These are phyloP conservation scores for Emesis russula DNA, from an alignment of 2,888 invertebrate species.

Conservation along the genomic window DNA sequence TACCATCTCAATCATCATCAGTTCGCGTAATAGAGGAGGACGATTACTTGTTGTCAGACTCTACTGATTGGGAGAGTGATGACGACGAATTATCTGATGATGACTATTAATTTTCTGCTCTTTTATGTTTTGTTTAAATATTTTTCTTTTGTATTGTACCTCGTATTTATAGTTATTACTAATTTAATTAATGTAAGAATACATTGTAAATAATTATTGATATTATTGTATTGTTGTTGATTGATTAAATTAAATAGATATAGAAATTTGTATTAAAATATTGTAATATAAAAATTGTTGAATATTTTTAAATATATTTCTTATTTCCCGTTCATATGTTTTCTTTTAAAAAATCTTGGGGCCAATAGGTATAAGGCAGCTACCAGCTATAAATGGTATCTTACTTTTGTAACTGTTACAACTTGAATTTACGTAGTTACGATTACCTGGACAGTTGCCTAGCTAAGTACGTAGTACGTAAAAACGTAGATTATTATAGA, in stretches of 20 bases:
- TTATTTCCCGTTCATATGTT: too few relatives aligned
- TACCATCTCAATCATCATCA: conserved; percentile 12
- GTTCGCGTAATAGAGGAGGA: conserved; percentile 6
- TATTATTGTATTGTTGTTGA: neutral
- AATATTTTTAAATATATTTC: too few relatives aligned
- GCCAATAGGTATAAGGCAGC: too few relatives aligned
- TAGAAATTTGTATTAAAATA: too few relatives aligned
- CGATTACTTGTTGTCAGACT: conserved; percentile 14
- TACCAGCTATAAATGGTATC: too few relatives aligned
- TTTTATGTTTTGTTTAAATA: conserved; percentile 7
- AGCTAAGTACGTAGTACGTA: too few relatives aligned
- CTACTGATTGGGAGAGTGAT: neutral
- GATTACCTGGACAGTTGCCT: too few relatives aligned
- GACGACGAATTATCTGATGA: conserved; percentile 7
- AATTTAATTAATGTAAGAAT: conserved; percentile 9
- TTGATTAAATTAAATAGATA: conserved; percentile 2
- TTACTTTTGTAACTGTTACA: too few relatives aligned
- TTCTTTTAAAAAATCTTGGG: too few relatives aligned
- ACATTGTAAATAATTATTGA: neutral
- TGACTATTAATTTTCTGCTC: conserved; percentile 6
- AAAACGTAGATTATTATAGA: too few relatives aligned
- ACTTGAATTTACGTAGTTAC: too few relatives aligned
- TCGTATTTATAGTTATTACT: conserved; percentile 4
- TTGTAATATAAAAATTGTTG: too few relatives aligned
- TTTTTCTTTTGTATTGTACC: conserved; percentile 5